Evolutionary conservation across 2,888 invertebrate species (phyloP), one percentile per base, ranked within the genome.

Genomic region (Tholera decimalis): DNA sequence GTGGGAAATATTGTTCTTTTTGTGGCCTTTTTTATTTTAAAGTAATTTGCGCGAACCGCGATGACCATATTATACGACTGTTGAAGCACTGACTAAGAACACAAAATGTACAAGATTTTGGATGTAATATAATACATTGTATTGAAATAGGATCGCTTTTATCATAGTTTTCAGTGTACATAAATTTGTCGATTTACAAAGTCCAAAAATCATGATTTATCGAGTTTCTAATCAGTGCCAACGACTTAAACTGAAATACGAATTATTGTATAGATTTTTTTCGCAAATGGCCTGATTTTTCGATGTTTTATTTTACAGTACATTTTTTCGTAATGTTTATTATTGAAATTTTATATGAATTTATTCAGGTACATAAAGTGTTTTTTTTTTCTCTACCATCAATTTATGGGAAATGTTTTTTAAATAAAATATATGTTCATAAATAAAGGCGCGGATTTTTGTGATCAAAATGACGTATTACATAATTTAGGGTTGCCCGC

Each of bases 391-490:
- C 54, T 43, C 2, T 28, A 60, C 46, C 8, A 66, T 43, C 39
- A 43, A 59, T 70, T 61, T 67, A 76, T 62, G 62, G 54, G 53
- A 39, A 55, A 73, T 67, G 54, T 69, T 69, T 63, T 63, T 54
- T 55, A 67, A 71, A 73, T 83, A 83, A 81, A 82, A 82, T 82
- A 80, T 80, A 83, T 82, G 82, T 82, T 82, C 82, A 83, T 74
- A 76, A 67, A 77, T 72, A 44, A 65, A 77, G 78, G 72, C 75
- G 77, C 81, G 85, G 84, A 66, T 73, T 59, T 75, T 80, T 88
- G 89, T 88, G 89, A 88, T 88, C 79, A 80, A 82, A 80, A 82
- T 76, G 84, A 86, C 84, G 82, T 87, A 84, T 83, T 82, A 82
- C 79, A 75, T 83, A 82, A 79, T 74, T 67, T 77, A 85, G 79